These are phyloP conservation scores for Balanococcus diminutus DNA, from an alignment of 2,888 invertebrate genomes.

Conservation along the genomic window DNA sequence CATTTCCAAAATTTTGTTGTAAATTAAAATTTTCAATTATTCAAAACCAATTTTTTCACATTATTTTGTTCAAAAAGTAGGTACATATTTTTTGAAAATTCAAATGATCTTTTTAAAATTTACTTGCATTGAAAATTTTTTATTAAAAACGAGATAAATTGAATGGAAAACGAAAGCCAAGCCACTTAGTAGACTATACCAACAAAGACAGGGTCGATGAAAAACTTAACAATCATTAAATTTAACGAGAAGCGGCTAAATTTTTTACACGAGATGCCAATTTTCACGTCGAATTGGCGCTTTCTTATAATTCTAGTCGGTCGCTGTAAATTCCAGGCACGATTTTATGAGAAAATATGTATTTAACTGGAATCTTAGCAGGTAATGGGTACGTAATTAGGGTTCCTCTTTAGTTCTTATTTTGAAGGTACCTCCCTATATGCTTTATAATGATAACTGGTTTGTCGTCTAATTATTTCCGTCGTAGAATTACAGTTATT, in stretches of 20 bases:
- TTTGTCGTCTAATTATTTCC: slow-evolving; percentile 54
- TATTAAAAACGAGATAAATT: not conserved
- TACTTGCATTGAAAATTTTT: no score
- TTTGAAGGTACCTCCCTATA: slow-evolving; percentile 41
- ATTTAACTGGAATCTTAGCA: slow-evolving; percentile 43
- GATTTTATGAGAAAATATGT: slow-evolving; percentile 44
- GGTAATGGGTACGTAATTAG: slow-evolving; percentile 48
- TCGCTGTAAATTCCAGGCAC: slow-evolving; percentile 32
- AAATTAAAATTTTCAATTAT: no score
- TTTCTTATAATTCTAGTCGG: not conserved
- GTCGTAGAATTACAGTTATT: slow-evolving; percentile 54
- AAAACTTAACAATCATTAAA: not conserved
- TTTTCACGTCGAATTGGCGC: not conserved
- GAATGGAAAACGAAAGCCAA: not conserved
- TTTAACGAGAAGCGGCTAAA: not conserved
- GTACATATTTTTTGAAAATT: no score
- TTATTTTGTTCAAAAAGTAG: no score
- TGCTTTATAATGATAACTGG: slow-evolving; percentile 47
- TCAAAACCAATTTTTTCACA: no score
- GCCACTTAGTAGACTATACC: not conserved
- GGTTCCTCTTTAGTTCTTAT: slow-evolving; percentile 47
- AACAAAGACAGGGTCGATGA: not conserved
- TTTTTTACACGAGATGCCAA: not conserved
- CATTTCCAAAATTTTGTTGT: no score
- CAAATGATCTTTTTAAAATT: no score